These are phyloP conservation scores for Ctenopoma multispine DNA, from an alignment of 2,797 vertebrate species.

Conservation along the genomic window DNA sequence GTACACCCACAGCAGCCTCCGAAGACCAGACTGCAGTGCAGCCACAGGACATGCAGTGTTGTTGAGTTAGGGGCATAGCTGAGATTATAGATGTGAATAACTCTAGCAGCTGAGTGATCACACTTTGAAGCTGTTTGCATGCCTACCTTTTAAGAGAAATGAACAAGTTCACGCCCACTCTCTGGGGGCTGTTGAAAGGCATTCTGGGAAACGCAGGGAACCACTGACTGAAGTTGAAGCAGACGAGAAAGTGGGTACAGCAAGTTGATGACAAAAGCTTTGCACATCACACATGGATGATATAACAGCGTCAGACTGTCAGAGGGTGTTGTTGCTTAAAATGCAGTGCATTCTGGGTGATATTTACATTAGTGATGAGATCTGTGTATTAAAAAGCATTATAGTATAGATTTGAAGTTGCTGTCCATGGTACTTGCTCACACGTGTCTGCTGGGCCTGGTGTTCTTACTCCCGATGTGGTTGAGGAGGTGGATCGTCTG, in stretches of 20 bases:
- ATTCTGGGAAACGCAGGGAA: constrained; percentile 62
- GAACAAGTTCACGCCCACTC: constrained; percentile 66
- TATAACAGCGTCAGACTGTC: constrained; percentile 27
- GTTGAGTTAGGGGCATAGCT: constrained; percentile 36
- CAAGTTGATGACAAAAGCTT: constrained; percentile 47
- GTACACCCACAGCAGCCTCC: constrained; percentile 11
- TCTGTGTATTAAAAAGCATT: constrained; percentile 6
- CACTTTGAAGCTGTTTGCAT: constrained; percentile 47
- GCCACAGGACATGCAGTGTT: constrained; percentile 40
- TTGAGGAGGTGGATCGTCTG: constrained; percentile 57
- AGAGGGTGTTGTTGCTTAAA: background rate
- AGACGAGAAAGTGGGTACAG: constrained; percentile 37
- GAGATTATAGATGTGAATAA: constrained; percentile 16
- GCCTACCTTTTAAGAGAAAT: constrained; percentile 60
- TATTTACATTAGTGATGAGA: background rate
- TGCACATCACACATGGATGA: constrained; percentile 43
- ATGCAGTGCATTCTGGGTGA: background rate
- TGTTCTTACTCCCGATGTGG: background rate
- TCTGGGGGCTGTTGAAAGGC: constrained; percentile 60
- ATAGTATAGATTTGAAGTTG: background rate
- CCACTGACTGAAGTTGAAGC: constrained; percentile 49
- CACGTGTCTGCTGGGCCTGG: background rate
- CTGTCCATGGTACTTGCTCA: background rate
- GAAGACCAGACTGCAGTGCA: constrained; percentile 32
- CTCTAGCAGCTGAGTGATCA: constrained; percentile 45